These are phyloP conservation scores for Climacteris rufus DNA, from an alignment of 2,113 vertebrate genomes.

Conservation along the genomic window DNA sequence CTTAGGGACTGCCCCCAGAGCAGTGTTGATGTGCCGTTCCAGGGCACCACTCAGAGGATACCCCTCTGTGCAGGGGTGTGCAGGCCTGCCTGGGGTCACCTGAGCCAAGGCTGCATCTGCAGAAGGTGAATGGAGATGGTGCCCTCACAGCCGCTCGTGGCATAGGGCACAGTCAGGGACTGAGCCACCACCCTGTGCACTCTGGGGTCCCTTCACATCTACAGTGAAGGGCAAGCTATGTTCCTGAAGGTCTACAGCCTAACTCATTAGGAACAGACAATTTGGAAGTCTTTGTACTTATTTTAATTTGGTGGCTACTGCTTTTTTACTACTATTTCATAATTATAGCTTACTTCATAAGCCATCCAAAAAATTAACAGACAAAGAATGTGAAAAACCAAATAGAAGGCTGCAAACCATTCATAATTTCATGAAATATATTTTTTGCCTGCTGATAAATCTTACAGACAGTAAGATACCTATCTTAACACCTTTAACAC, in stretches of 20 bases:
- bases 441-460: not conserved
- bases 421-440: not conserved
- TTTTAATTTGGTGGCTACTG: not conserved
- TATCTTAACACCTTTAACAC: not conserved
- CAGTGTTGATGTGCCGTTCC: fast-evolving
- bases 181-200: fast-evolving
- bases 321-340: not conserved
- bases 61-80: fast-evolving
- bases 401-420: not conserved
- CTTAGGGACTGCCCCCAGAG: not conserved
- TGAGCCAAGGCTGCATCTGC: not conserved
- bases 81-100: not conserved
- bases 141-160: fast-evolving
- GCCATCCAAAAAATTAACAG: not conserved
- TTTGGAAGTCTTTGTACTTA: not conserved
- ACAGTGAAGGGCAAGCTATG: not conserved
- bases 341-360: not conserved
- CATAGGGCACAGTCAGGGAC: no score
- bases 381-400: not conserved
- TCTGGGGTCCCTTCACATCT: not conserved
- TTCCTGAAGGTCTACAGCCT: not conserved
- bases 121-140: not conserved
- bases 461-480: not conserved
- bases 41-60: fast-evolving
- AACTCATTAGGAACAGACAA: not conserved